Evolutionary conservation across 2,797 vertebrate genomes (phyloP), one percentile per base, ranked within the genome.

Genomic region (Chaetodon trifasciatus): DNA sequence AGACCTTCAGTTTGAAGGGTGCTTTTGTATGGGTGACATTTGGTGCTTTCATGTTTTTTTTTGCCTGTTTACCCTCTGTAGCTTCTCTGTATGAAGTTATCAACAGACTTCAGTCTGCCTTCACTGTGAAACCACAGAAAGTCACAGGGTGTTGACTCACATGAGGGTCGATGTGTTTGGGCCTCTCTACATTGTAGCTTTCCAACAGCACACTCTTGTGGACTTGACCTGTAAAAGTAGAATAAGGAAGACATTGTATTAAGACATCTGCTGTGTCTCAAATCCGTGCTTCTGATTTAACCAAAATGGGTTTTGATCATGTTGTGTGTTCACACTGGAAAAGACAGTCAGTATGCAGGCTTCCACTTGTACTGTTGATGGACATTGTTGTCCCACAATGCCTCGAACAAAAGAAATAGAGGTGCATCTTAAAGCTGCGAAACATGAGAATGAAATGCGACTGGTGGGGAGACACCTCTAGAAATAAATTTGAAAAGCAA

Each of bases 161-260:
- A 55, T 12, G 10, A 76, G 21, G 2, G 1, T 40, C 46, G 4
- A n/a, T 6, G 16, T 19, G 6, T 58, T 16, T 24, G 13, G 17
- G 16, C 13, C 17, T 63, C 3, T 42, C 0, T 7, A 16, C 6
- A 0, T n/a, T 44, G 3, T 40, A 24, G 0, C 17, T 35, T 21
- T 4, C 44, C 49, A 70, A 69, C 62, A 72, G 77, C 42, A 3
- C 75, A 3, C 71, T 80, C 87, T 72, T 69, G 76, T 93, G 88
- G 83, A 76, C 50, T 28, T 1, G n/a, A 44, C 42, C 0, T 75
- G 57, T 79, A 61, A 65, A 8, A 10, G 8, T n/a, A 50, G 46
- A 23, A 62, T 37, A 13, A 70, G n/a, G 21, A 72, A 13, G 17
- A 5, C 15, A 1, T 1, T 52, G 11, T 9, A 1, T 70, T 21